Evolutionary conservation across 1,140 invertebrate genomes (phyloP), one percentile per base, ranked within the genome.

Genomic region (Pseudomyrmex sp.): DNA sequence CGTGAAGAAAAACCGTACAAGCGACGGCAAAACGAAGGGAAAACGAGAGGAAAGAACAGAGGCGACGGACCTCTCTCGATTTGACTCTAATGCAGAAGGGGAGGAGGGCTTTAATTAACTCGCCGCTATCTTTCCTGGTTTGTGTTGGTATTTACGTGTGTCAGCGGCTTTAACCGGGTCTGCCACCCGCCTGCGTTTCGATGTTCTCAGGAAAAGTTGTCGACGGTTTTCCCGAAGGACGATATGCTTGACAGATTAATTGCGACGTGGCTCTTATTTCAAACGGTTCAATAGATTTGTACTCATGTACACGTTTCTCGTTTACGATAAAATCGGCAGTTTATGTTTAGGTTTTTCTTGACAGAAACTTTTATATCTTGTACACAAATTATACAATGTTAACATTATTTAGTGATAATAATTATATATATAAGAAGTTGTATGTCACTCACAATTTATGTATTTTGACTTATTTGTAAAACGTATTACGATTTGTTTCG

Each of bases 111-210:
- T 90, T 91, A 90, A 90, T 91, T 90, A 91, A 90, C 90, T 88
- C 87, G 83, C 61, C 73, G 69, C 84, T 88, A 90, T 90, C 85
- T 83, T 85, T 84, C 56, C 84, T 52, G 58, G 73, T 87, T 89
- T 74, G 85, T 76, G 83, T 83, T 85, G 77, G 82, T 89, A 87
- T 91, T 91, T 90, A 91, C 88, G 88, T 90, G 86, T 91, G 88
- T 91, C 88, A 89, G 87, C 89, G 86, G 86, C 82, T 88, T 90
- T 85, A 76, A 70, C 52, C 54, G 54, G 56, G 52, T 18, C 54
- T 46, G 3, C 52, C 15, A 18, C 48, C 10, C 59, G 15, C 56
- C 61, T 35, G 69, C 58, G 35, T 52, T 69, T 52, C 3, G 46
- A 65, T 26, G 54, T 79, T 76, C 82, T 80, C 61, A 23, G 62